A percentile compares a stretch with the other conserved stretches of the same genome.
phyloP scores from a whole-genome alignment of 2,113 vertebrate species.

The Manacus vitellinus region DNA sequence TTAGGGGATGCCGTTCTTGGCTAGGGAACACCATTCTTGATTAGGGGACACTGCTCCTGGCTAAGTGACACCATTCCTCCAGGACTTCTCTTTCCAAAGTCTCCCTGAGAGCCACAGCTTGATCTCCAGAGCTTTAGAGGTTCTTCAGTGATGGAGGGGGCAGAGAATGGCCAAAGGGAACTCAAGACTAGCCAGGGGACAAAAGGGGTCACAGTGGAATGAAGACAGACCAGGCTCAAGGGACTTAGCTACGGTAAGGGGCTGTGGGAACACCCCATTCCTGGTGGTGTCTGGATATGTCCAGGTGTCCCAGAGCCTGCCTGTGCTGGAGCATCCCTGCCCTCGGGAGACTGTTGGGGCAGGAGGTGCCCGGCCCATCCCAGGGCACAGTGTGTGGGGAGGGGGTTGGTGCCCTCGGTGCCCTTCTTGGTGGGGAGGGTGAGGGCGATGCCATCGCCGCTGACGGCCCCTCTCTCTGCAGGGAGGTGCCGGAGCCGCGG shows the following conservation, averaged over 20 bases:
- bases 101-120: background rate
- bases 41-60: background rate
- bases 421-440: accelerated
- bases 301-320: accelerated
- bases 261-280: accelerated
- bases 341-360: accelerated
- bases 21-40: background rate
- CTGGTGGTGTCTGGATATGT: background rate
- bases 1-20: no score
- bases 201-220: background rate
- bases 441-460: accelerated
- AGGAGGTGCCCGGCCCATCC: accelerated
- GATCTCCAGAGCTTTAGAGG: background rate
- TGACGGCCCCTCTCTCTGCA: background rate
- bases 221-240: background rate
- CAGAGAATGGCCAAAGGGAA: background rate
- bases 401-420: accelerated
- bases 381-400: accelerated
- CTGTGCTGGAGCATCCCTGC: background rate
- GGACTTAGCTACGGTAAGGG: accelerated
- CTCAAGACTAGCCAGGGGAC: background rate
- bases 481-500: constrained; percentile 72
- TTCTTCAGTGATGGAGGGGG: background rate
- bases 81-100: background rate
- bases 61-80: background rate